Evolutionary conservation across 2,888 invertebrate genomes (phyloP), one percentile per base, ranked within the genome.

Genomic region (Thysanoteuthis rhombus): DNA sequence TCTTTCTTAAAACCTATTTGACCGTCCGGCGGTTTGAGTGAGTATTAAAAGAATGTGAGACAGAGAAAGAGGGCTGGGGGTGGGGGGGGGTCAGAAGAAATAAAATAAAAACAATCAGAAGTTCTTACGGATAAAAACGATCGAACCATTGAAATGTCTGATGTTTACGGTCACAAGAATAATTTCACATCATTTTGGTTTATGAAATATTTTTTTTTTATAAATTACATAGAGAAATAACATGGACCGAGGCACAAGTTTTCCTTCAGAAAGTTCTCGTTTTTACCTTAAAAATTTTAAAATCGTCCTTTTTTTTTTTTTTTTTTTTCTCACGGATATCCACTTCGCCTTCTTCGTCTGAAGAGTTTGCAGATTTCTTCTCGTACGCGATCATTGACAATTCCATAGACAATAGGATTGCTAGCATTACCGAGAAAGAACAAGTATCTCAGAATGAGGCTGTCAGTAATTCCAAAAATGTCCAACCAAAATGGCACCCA

Each of bases 401-500:
- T 95, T 16, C 96, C 95, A 93, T 96, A 96, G 6, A 96, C 95
- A 22, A 96, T 94, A 6, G 96, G 95, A 93, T 96, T 96, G 16
- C 95, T 95, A 36, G 96, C 95, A 94, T 96, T 95, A 32, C 95
- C 95, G 47, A 96, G 93, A 93, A 96, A 96, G 94, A 96, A 96
- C 93, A 95, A 40, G 93, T 96, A 96, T 52, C 96, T 93, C 25
- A 96, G 93, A 36, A 95, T 94, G 19, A 95, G 93, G 52, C 94
- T 95, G 92, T 95, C 94, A 10, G 95, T 95, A 36, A 94, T 38
- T 42, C 95, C 95, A 93, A 96, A 96, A 58, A 96, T 95, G 93
- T 96, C 96, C n/a, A 96, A 93, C 95, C 96, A 95, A 94, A 96
- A 96, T n/a, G 96, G 96, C 90, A 96, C 58, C 96, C 96, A 96